A percentile compares a stretch with the other conserved stretches of the same genome.
These are phyloP conservation scores for Morelia viridis DNA, from an alignment of 2,797 vertebrate species.

Conservation along the genomic window DNA sequence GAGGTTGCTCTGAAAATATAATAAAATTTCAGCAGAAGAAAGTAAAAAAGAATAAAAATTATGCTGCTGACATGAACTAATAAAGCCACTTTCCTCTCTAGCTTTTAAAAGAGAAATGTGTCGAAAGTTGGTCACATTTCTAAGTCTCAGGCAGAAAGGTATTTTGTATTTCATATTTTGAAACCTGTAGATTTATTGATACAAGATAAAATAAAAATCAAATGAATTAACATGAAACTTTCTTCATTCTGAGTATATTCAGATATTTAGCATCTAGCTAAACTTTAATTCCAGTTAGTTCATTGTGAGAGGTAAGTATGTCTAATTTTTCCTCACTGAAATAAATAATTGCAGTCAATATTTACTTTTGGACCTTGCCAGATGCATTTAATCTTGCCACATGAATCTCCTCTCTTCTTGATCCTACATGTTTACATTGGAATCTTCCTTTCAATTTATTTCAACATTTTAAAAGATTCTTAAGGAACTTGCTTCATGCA, in stretches of 20 bases:
- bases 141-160: not conserved
- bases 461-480: not conserved
- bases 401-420: not conserved
- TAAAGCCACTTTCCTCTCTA: not conserved
- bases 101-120: not conserved
- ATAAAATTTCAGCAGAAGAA: not conserved
- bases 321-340: not conserved
- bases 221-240: not conserved
- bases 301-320: not conserved
- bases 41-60: not conserved
- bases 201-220: not conserved
- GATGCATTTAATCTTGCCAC: not conserved
- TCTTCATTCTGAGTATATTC: not conserved
- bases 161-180: not conserved
- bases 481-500: not conserved
- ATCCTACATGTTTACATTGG: not conserved
- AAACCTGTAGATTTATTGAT: not conserved
- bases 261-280: not conserved
- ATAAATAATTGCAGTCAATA: not conserved
- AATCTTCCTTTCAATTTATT: not conserved
- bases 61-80: not conserved
- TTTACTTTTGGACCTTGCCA: not conserved
- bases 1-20: not conserved
- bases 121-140: not conserved
- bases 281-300: not conserved